Conservation (phyloP, 2,797 vertebrate species). For the Girardinus metallicus region DNA sequence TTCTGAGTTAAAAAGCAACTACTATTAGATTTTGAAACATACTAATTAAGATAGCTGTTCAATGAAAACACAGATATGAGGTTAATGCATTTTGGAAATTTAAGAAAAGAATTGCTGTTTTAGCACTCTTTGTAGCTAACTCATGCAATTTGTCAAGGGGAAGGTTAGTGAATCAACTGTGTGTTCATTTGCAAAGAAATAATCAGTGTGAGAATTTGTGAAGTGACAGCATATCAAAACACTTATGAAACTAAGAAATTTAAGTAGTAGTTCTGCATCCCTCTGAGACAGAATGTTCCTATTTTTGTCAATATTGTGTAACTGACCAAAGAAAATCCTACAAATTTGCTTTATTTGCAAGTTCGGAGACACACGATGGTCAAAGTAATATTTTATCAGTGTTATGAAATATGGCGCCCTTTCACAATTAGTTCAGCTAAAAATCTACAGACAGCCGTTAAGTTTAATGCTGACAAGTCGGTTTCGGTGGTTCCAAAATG, state of each 20-base stretch:
- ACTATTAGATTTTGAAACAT: not conserved
- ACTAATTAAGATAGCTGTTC: too few species aligned
- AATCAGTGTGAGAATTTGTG: not conserved
- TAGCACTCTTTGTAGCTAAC: too few species aligned
- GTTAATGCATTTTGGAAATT: too few species aligned
- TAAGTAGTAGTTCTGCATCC: not conserved
- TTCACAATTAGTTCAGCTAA: not conserved
- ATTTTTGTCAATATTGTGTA: conserved; percentile 4
- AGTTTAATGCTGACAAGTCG: not conserved
- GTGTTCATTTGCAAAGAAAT: not conserved
- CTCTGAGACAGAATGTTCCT: not conserved
- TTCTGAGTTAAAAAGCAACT: not conserved
- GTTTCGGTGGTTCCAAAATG: not conserved
- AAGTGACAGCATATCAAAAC: not conserved
- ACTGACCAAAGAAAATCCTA: not conserved
- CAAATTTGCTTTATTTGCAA: conserved; percentile 11
- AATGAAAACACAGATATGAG: too few species aligned
- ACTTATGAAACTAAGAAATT: not conserved
- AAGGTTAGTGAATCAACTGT: not conserved
- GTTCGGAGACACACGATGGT: not conserved
- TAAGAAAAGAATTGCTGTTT: too few species aligned
- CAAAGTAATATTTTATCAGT: conserved; percentile 8
- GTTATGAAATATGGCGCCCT: conserved; percentile 2
- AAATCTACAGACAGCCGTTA: not conserved
- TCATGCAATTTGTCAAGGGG: too few species aligned